A percentile compares a stretch with the other conserved stretches of the same genome.
Evolutionary conservation across 2,888 invertebrate species (phyloP).

Genomic region (Calameuta idolon): DNA sequence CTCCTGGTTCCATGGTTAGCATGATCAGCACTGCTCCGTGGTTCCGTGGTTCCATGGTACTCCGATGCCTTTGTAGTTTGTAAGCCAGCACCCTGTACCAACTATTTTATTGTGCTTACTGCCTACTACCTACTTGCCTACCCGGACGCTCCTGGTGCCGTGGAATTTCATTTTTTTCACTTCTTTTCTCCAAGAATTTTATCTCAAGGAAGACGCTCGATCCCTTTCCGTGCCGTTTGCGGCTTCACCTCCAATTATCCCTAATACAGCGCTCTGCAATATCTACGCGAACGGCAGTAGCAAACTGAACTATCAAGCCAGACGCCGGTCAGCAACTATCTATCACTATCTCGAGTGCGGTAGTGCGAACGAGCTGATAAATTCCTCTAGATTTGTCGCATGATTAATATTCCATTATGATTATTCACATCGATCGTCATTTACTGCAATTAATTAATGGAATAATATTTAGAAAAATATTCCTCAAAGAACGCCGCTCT

Average conservation of each 20-base stretch:
- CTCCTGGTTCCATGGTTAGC: conserved; percentile 16
- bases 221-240: conserved; percentile 38
- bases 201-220: conserved; percentile 40
- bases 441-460: not conserved
- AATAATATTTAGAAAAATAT: not conserved
- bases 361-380: not conserved
- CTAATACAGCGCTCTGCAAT: conserved; percentile 34
- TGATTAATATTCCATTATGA: not conserved
- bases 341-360: not conserved
- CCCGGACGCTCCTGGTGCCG: conserved; percentile 20
- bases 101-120: conserved; percentile 41
- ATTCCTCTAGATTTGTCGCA: not conserved
- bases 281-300: not conserved
- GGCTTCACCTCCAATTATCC: conserved; percentile 55
- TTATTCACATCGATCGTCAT: not conserved
- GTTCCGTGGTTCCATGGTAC: conserved; percentile 24
- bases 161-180: conserved; percentile 12
- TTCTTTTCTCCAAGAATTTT: conserved; percentile 30
- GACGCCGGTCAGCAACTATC: not conserved
- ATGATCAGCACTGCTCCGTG: not conserved
- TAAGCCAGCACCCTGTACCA: conserved; percentile 8
- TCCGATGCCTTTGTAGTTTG: conserved; percentile 38
- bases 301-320: not conserved
- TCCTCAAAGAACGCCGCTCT: conserved; percentile 57
- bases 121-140: conserved; percentile 30